Base-by-base conservation (phyloP, 2,113 vertebrate species). In the Catharus bicknelli region DNA sequence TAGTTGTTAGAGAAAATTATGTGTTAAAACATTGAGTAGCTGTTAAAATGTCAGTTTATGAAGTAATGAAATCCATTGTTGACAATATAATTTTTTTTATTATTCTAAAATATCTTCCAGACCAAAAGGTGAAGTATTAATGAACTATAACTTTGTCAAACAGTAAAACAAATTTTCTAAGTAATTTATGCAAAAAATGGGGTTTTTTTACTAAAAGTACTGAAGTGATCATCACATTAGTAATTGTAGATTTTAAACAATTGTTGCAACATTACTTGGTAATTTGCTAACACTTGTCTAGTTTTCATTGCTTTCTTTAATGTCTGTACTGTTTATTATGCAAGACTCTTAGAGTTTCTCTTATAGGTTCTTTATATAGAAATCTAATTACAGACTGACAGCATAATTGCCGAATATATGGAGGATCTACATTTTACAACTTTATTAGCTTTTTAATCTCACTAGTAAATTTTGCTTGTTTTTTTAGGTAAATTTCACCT, bases 381-480 rank as follows among this genome's bases (percentile, higher is more conserved):
- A 94, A 89, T 92, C 77, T 87, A 96, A 93, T 92, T 32, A 93
- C 16, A 92, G 50, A 89, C 36, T 87, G 83, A 82, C 34, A 87
- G 12, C 5, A 51, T 76, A 93, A 94, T 93, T 94, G n/a, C 83
- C 40, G 70, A 86, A 13, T 78, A 82, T 90, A 90, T 64, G 23
- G 42, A 89, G 25, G 58, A 91, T 66, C 34, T 89, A 70, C 9
- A 62, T 68, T 82, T 90, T 45, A 73, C 15, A 83, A 73, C 47
- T 90, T 89, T 89, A 94, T 96, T 95, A 91, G 70, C 5, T 85
- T 84, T 86, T 83, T 82, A 91, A 76, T 89, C 47, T 92, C 42
- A 36, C n/a, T 54, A 62, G 32, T 76, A 94, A 79, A 93, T 94
- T 93, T 62, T 79, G 14, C 32, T 16, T 69, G 9, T 8, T 48